Base-by-base conservation (phyloP, 2,888 invertebrate species). In the Pollenia labialis region DNA sequence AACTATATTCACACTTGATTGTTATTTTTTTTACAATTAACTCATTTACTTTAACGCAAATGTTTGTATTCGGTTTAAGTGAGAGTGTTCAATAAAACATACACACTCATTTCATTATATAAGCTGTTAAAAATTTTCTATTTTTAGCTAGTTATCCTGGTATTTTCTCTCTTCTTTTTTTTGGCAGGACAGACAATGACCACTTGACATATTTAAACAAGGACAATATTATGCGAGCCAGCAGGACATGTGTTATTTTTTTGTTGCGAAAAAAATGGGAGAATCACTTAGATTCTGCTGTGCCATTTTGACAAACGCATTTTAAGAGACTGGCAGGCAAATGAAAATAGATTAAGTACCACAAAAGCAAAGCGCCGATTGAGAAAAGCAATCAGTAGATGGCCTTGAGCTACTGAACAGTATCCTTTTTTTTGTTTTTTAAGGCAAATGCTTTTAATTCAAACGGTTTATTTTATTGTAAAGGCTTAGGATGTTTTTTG, bases 101-200 rank as follows among this genome's bases (percentile, higher is more conserved):
- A 40, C 14, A 32, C 23, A 52, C 23, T 8, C n/a, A n/a, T 62
- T 16, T 23, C 10, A 18, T 18, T 50, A 42, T 50, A 54, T 40
- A 46, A 52, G 62, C 71, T 71, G 44, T 18, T 52, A 69, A 8
- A n/a, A 14, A 16, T 58, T 58, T 56, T 64, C 77, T 83, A 83
- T 83, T 77, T 77, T 64, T 64, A 83, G 52, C 46, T 56, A 40
- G 62, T 72, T 77, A 54, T 64, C 64, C 56, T 72, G 75, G n/a
- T 62, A 54, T 71, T 54, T 68, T n/a, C 23, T 75, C 10, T 40
- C 2, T 12, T 60, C 50, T 44, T 62, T 54, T 56, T 81, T 77
- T 86, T 86, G 85, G 85, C 85, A 86, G 74, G 74, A 32, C 56
- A 58, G n/a, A 40, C 16, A 60, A 14, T 56, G 82, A 50, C 75